Base-by-base conservation (phyloP, 2,888 invertebrate species). In the Drosophila ustulata region DNA sequence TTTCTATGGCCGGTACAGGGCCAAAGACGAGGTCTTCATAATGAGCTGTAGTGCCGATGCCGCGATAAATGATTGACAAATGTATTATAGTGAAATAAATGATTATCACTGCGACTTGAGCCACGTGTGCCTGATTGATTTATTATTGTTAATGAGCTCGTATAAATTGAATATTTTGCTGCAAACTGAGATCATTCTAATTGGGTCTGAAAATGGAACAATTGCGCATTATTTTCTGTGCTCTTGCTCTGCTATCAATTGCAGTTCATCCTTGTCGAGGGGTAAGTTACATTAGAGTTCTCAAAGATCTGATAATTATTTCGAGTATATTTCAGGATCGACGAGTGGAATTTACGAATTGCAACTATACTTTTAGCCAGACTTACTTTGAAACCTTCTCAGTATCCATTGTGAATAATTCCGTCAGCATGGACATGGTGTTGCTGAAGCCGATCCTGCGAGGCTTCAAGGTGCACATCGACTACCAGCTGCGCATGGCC, bases 401-500 rank as follows among this genome's bases (percentile, higher is more conserved):
- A 4, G 3, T 59, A 0, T n/a, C n/a, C 9, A 3, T 51, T 4
- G 7, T 32, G 6, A 43, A 59, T n/a, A 59, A 59, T 5, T 13
- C 25, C 1, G 1, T 51, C 4, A 1, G 18, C 26, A 57, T 57
- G 57, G 57, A 57, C 4, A 57, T 57, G 47, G 37, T 46, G 3
- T n/a, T 57, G 46, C 4, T 57, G 7, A 57, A 57, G 11, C 71
- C 74, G 0, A 68, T 89, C 23, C 28, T n/a, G 4, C 52, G 68
- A 2, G 84, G 84, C 1, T 75, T 75, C 18, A 87, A 72, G 32
- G 59, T 45, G 3, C 51, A 66, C 30, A 0, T 88, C 0, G 81
- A 83, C 23, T 75, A 75, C 23, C 76, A 88, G 43, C 25, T 88
- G 30, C 71, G 77, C 3, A 43, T 85, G 49, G 59, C 79, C 3